phyloP scores from a whole-genome alignment of 2,113 vertebrate genomes.

The Xenus cinereus region DNA sequence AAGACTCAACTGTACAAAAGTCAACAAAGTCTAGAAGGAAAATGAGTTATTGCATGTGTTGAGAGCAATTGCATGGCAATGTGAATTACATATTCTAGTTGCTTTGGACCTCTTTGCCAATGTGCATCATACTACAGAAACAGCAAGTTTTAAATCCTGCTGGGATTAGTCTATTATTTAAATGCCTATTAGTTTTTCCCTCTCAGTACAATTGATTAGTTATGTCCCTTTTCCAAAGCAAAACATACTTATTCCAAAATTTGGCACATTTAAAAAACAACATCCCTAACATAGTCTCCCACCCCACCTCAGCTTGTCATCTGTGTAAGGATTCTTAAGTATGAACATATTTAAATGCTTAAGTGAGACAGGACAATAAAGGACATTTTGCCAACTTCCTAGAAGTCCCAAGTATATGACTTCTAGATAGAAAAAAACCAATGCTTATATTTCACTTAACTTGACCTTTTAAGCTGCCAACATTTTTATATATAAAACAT shows the following conservation, averaged over 20 bases:
- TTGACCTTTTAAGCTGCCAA: constrained; percentile 26
- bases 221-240: neutral
- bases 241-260: neutral
- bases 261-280: neutral
- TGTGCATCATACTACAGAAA: neutral
- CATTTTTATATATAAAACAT: neutral
- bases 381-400: neutral
- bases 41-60: neutral
- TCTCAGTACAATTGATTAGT: neutral
- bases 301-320: neutral
- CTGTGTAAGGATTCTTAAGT: neutral
- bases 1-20: neutral
- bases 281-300: neutral
- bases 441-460: neutral
- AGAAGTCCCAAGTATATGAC: neutral
- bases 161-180: neutral
- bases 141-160: neutral
- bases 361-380: constrained; percentile 5
- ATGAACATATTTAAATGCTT: neutral
- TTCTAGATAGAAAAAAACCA: neutral
- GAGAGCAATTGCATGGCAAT: neutral
- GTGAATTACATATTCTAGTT: neutral
- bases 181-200: neutral
- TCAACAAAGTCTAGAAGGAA: neutral
- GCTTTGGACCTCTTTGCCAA: neutral